These are phyloP conservation scores for Turritopsis rubra DNA, from an alignment of 30 jellyfish, hydroid and myxozoan genomes.

Conservation along the genomic window DNA sequence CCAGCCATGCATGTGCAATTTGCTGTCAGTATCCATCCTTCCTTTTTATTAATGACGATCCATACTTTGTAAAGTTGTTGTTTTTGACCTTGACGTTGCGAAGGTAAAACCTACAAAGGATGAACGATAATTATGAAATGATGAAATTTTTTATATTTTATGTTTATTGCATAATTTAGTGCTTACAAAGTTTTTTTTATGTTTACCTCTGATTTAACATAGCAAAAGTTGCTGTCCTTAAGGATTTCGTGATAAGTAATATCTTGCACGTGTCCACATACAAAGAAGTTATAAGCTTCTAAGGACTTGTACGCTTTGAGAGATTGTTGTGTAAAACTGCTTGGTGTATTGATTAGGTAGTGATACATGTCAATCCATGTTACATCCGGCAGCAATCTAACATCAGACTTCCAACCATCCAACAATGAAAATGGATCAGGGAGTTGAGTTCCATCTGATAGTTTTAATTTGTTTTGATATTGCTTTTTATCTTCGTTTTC, in stretches of 20 bases:
- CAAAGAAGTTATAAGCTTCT: too few relatives aligned
- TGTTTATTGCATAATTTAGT: too few relatives aligned
- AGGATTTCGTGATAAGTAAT: constrained; percentile 29
- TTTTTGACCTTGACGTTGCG: constrained; percentile 35
- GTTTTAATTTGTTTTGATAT: too few relatives aligned
- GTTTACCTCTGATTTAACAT: constrained; percentile 37
- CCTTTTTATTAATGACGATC: constrained; percentile 30
- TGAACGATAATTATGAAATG: too few relatives aligned
- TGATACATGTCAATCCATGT: constrained; percentile 38
- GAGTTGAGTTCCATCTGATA: too few relatives aligned
- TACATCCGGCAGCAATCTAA: constrained; percentile 47
- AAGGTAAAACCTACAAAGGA: constrained; percentile 35
- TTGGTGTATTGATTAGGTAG: constrained; percentile 38
- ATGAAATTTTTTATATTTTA: too few relatives aligned
- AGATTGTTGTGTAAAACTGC: constrained; percentile 28
- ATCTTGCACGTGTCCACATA: constrained; percentile 54
- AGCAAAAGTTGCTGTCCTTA: constrained; percentile 32
- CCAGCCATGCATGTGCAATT: constrained; percentile 54
- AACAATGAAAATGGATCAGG: too few relatives aligned
- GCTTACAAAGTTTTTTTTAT: too few relatives aligned
- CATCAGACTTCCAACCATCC: constrained; percentile 38
- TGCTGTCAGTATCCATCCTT: constrained; percentile 43
- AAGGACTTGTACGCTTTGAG: too few relatives aligned
- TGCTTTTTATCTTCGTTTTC: too few relatives aligned
- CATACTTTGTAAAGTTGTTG: constrained; percentile 27